Conservation (phyloP, 2,797 vertebrate genomes). For the Falco novaeseelandiae region DNA sequence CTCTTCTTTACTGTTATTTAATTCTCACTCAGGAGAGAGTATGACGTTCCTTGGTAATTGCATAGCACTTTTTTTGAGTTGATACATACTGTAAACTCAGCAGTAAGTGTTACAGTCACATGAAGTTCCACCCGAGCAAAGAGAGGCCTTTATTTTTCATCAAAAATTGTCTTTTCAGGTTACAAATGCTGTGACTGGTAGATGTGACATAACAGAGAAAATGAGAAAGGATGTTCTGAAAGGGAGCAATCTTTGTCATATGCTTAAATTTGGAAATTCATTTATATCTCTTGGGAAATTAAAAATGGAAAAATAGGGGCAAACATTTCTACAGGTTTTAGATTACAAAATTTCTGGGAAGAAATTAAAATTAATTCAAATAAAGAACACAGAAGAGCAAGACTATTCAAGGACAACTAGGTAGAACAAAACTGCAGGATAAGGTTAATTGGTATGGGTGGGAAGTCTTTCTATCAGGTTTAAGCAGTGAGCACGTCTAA, state of each 20-base stretch:
- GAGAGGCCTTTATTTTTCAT: background rate
- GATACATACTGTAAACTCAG: background rate
- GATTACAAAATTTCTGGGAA: constrained; percentile 57
- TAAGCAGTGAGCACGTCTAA: constrained; percentile 63
- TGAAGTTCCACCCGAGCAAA: background rate
- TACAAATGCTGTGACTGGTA: background rate
- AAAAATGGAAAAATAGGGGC: constrained; percentile 28
- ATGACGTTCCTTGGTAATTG: background rate
- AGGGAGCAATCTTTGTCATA: background rate
- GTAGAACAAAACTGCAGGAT: constrained; percentile 55
- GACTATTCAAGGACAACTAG: constrained; percentile 61
- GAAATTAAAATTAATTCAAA: constrained; percentile 60
- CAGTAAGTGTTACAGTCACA: background rate
- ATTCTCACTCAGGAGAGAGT: background rate
- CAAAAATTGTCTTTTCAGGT: background rate
- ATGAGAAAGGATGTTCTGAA: background rate
- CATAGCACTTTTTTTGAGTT: background rate
- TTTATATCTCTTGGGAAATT: constrained; percentile 14
- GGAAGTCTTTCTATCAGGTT: constrained; percentile 64
- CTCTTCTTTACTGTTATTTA: background rate
- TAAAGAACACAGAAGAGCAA: background rate
- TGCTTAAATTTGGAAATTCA: background rate
- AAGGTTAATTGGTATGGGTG: constrained; percentile 71
- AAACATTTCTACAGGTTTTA: constrained; percentile 50
- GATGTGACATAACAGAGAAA: background rate